Evolutionary conservation across 2,888 invertebrate genomes (phyloP), one percentile per base, ranked within the genome.

Genomic region (Hirtodrosophila cameraria): DNA sequence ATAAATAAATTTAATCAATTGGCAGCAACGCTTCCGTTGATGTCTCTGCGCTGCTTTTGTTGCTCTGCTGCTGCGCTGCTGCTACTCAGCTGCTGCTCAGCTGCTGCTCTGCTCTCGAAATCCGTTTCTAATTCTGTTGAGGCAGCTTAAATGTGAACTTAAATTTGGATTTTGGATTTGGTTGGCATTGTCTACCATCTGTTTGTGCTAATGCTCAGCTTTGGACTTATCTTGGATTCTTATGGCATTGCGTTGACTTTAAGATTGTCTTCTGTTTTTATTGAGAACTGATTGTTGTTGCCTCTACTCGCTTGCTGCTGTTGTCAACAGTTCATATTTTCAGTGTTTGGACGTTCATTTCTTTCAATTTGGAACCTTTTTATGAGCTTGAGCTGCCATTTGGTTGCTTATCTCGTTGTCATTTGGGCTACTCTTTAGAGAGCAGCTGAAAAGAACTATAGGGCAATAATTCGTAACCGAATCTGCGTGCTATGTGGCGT

Each of bases 1-100:
- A 81, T 84, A 81, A 81, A 81, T 73, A 82, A 78, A 84, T 78
- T 75, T 82, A 84, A 82, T 84, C 80, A 84, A 75, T 73, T 78
- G 62, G 46, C 62, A 61, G 46, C 62, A 59, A 67, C 33, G 73
- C 63, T 66, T 58, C 50, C 78, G 75, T 41, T 66, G 45, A 30
- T 62, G 45, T 41, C 49, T n/a, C n/a, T n/a, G n/a, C n/a, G n/a
- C n/a, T n/a, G n/a, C n/a, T n/a, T n/a, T n/a, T n/a, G n/a, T n/a
- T 45, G 41, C 20, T 6, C 6, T 8, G 23, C 18, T 18, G 18
- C 18, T 18, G 0, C 18, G 18, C 18, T 18, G 12, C 27, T 18
- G 18, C 18, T 18, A 1, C 18, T 3, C 18, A 4, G 12, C 27
- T n/a, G n/a, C n/a, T 45, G 41, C 20, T 6, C 6, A 6, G 23